Percentiles rank a stretch among this genome's conserved stretches.
Evolutionary conservation across 2,113 vertebrate species (phyloP).

Genomic region (Columbina picui): DNA sequence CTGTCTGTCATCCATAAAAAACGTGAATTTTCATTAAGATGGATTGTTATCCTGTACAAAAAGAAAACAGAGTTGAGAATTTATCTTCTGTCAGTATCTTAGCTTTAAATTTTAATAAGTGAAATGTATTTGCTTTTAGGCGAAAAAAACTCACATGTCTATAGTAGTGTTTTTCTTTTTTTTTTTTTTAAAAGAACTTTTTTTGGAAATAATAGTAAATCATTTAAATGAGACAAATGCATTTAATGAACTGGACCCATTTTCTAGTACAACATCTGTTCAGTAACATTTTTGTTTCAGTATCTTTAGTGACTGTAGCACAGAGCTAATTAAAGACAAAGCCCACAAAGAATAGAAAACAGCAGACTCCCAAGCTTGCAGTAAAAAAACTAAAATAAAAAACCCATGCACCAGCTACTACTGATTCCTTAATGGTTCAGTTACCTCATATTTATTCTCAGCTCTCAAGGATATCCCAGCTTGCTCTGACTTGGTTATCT

Average conservation of each 20-base stretch:
- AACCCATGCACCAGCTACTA: background rate
- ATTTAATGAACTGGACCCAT: background rate
- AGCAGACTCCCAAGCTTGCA: background rate
- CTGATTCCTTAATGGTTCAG: slow-evolving; percentile 3
- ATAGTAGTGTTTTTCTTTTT: background rate
- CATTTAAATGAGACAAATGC: background rate
- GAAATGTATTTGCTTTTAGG: background rate
- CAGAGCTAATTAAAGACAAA: slow-evolving; percentile 32
- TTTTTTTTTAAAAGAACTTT: background rate
- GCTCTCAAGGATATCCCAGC: background rate
- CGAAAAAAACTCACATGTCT: background rate
- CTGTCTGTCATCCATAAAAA: background rate
- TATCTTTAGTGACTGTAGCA: background rate
- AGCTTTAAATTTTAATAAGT: background rate
- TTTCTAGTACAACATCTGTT: slow-evolving; percentile 15
- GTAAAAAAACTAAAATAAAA: background rate
- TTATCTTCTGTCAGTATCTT: background rate
- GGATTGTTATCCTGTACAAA: rapidly evolving
- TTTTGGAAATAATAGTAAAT: background rate
- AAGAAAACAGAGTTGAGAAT: background rate
- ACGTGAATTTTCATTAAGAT: background rate
- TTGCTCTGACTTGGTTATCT: background rate
- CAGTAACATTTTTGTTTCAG: background rate
- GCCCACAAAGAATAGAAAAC: background rate
- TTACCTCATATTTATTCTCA: slow-evolving; percentile 27